Evolutionary conservation across 2,113 vertebrate genomes (phyloP), one percentile per base, ranked within the genome.

Genomic region (Podarcis raffonei): DNA sequence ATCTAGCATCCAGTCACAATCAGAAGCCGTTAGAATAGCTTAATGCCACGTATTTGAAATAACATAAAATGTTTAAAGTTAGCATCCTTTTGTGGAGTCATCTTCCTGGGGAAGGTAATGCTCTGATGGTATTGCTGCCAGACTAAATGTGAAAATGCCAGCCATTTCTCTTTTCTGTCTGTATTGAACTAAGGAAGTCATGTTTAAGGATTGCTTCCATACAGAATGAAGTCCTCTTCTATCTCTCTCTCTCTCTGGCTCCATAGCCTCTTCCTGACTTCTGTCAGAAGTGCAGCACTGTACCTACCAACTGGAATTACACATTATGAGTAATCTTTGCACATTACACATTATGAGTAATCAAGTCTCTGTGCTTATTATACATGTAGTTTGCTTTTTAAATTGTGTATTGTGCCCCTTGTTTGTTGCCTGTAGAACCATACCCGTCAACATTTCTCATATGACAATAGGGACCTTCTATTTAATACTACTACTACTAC

Each of bases 1-100:
- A 90, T 92, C 90, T 95, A 93, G 92, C 89, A 95, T 96, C 94
- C 90, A 87, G 93, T 81, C 93, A 89, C 89, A 78, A 88, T 88
- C 91, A 93, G 80, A 91, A 95, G 89, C 92, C 92, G 87, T 92
- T 95, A 89, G 90, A 93, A 91, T 71, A 82, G 87, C 86, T 94
- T 94, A 90, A 85, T 94, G 92, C 85, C 94, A 74, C 86, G 91
- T 90, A 93, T 89, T 91, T 84, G 82, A 95, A 95, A 91, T 90
- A 92, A 89, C 68, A 87, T 89, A 87, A 90, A 94, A 91, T 91
- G 69, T 85, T 94, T 90, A 69, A 89, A 91, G 87, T 74, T 37
- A 48, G 76, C 91, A 91, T 83, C 66, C 69, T 94, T 93, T 87
- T 89, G 86, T 85, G 11, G 59, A 62, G 32, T 53, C 65, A 2